Evolutionary conservation across 1,140 invertebrate species (phyloP), one percentile per base, ranked within the genome.

Genomic region (Nasonia giraulti): DNA sequence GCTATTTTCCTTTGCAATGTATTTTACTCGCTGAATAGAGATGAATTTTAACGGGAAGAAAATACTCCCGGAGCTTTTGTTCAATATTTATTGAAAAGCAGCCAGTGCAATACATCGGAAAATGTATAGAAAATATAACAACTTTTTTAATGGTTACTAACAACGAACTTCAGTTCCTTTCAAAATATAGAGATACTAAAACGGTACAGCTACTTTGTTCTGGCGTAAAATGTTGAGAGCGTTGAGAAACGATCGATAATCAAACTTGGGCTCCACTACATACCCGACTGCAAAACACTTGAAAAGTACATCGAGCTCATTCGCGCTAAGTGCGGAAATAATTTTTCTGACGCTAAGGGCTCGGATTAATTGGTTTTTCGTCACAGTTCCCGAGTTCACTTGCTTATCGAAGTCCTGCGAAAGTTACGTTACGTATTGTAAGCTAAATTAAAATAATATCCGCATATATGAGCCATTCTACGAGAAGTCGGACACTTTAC

Each of bases 251-350:
- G 91, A 92, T 81, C 94, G 91, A 89, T 95, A 96, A 90, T 95
- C 93, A n/a, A 95, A 93, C 92, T 95, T 95, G 68, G 94, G 90
- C 20, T 82, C 74, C n/a, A 92, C 91, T 40, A 94, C 94, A 77
- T 94, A 92, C 87, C 94, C 92, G 37, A 94, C 93, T 23, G 94
- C 93, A 89, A 96, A 96, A 88, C 95, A 95, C 91, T 96, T 96
- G 90, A 94, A 94, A 76, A 96, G 87, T 7, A 94, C 91, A 78
- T 96, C 94, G 2, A 96, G 91, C 90, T 96, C 95, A 12, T 93
- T 93, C 14, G 91, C 93, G 69, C 94, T 95, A 7, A 96, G 89
- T 85, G 94, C 89, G 83, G 93, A 89, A 78, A 95, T 91, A 93
- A 96, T 94, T 66, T 93, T 93, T 81, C 95, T 94, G 8, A 94